Base-by-base conservation (phyloP, 2,113 vertebrate genomes). In the Myrmecobius fasciatus region DNA sequence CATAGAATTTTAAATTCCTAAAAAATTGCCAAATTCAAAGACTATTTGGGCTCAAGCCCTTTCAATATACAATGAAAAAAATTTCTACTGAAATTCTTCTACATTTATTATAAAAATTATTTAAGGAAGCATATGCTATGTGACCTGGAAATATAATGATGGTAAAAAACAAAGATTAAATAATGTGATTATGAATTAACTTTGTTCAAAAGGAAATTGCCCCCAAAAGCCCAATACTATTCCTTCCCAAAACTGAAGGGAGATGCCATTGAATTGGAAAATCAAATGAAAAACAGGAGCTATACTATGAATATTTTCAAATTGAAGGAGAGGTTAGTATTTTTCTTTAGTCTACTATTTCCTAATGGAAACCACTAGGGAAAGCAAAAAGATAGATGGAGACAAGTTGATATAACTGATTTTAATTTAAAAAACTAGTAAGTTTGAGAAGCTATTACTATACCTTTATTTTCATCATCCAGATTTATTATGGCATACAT, bases 401-500 rank as follows among this genome's bases (percentile, higher is more conserved):
- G 28, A 49, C 28, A 51, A 90, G 25, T 51, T 49, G 43, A 83
- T 83, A 31, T 49, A 48, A 10, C 3, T 83, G 67, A 83, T 90
- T 48, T 48, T 92, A 5, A 54, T 48, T 26, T 93, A 4, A 17
- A 96, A 96, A 67, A 53, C 31, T 91, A 92, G 0, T 52, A 26
- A 60, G 47, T 52, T 6, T 0, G 8, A 26, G 89, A 92, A 56
- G 94, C 67, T 93, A 25, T 91, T 89, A 89, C 91, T 93, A 89
- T 98, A 99, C 99, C 99, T 99, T 99, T 99, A 75, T 98, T 99
- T 98, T 99, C 99, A 97, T 99, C 99, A 95, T 99, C 99, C 97
- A 99, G 97, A 26, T 98, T 99, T 97, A 99, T 98, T 92, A 99
- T 98, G 53, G 98, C 99, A 97, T 99, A 99, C 98, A 99, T 99